Evolutionary conservation across 2,797 vertebrate genomes (phyloP).

Genomic region (Paramormyrops hopkinsi): DNA sequence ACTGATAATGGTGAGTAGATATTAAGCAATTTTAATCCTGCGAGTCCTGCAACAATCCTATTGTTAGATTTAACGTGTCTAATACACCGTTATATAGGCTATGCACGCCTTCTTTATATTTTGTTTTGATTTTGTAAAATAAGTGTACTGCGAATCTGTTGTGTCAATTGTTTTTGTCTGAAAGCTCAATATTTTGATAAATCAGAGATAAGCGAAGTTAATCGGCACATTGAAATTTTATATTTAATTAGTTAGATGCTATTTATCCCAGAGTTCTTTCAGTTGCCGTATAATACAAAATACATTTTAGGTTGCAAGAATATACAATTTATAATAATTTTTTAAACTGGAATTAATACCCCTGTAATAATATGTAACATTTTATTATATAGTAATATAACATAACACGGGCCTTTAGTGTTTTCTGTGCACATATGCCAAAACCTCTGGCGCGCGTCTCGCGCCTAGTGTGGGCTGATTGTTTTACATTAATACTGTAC

Average conservation of each 20-base stretch:
- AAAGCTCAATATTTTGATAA: background rate
- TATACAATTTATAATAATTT: background rate
- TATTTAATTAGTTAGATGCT: background rate
- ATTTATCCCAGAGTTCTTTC: background rate
- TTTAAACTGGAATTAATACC: background rate
- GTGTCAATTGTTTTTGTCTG: background rate
- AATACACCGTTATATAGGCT: background rate
- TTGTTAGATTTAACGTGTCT: background rate
- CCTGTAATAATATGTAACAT: background rate
- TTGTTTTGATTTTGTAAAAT: background rate
- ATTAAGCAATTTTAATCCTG: background rate
- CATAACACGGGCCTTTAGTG: background rate
- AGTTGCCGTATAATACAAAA: background rate
- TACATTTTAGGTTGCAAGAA: background rate
- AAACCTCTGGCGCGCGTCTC: background rate
- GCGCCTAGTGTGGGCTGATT: background rate
- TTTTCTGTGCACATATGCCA: background rate
- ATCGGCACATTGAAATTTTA: background rate
- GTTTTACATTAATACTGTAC: background rate
- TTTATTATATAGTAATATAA: background rate
- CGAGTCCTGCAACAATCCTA: background rate
- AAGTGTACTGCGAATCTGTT: background rate
- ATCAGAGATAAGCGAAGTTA: background rate
- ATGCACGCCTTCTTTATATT: background rate
- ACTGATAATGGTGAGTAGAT: conserved; percentile 77